These are phyloP conservation scores for Steinernema feltiae DNA, from an alignment of 1,140 invertebrate species.

Conservation along the genomic window DNA sequence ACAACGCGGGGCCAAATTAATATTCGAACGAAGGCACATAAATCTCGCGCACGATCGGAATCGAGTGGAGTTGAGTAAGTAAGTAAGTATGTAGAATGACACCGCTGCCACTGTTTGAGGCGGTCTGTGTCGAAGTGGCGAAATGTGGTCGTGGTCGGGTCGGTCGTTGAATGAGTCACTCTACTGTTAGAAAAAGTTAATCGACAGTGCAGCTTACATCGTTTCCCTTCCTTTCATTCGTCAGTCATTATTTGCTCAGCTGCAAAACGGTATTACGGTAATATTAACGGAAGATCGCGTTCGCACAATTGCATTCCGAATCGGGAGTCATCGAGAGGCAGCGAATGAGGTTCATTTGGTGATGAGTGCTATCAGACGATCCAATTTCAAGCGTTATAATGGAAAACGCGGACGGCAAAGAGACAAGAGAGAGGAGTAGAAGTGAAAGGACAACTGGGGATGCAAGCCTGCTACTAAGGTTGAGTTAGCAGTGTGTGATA, in stretches of 20 bases:
- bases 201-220: slow-evolving; percentile 13
- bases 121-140: slow-evolving; percentile 5
- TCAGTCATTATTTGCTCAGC: slow-evolving; percentile 9
- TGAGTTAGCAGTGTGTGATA: not conserved
- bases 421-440: not conserved
- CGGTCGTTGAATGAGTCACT: not conserved
- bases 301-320: not conserved
- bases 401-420: not conserved
- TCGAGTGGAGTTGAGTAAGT: not conserved
- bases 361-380: slow-evolving; percentile 15
- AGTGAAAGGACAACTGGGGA: not conserved
- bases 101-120: not conserved
- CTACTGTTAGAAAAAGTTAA: slow-evolving; percentile 1
- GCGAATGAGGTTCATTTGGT: slow-evolving; percentile 3
- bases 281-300: too few relatives aligned
- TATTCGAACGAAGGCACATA: not conserved
- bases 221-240: slow-evolving; percentile 15
- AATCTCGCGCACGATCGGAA: not conserved
- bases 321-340: not conserved
- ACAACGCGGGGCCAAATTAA: not conserved
- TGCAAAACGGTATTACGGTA: slow-evolving; percentile 6
- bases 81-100: not conserved
- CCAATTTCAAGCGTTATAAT: slow-evolving; percentile 14
- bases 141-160: not conserved
- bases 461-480: not conserved